Evolutionary conservation across 2,797 vertebrate species (phyloP).

Genomic region (Spinus pinus): DNA sequence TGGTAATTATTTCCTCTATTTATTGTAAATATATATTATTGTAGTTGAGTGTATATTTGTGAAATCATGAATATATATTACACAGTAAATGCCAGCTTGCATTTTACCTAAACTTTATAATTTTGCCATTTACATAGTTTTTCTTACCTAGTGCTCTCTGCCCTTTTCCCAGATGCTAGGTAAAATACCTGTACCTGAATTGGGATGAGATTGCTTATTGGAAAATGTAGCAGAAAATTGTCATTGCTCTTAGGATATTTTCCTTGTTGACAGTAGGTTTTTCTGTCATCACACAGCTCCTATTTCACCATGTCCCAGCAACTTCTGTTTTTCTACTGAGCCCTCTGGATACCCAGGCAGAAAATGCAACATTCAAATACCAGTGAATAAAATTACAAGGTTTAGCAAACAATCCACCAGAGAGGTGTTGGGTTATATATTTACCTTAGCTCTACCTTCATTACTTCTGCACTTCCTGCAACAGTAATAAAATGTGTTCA

Average conservation of each 20-base stretch:
- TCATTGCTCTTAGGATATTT: not conserved
- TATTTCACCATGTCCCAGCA: not conserved
- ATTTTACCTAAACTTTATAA: not conserved
- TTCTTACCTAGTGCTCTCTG: not conserved
- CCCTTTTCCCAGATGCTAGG: not conserved
- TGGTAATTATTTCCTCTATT: not conserved
- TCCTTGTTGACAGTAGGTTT: not conserved
- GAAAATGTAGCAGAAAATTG: slow-evolving; percentile 15
- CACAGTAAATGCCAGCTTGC: not conserved
- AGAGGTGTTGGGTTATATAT: slow-evolving; percentile 18
- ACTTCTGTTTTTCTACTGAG: not conserved
- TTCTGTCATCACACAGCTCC: not conserved
- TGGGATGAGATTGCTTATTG: not conserved
- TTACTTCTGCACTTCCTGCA: slow-evolving; percentile 51
- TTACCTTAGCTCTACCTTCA: slow-evolving; percentile 46
- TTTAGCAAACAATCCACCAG: slow-evolving; percentile 56
- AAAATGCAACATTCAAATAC: slow-evolving; percentile 35
- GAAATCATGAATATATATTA: not conserved
- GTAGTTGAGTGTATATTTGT: not conserved
- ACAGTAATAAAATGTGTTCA: slow-evolving; percentile 50
- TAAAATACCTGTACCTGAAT: not conserved
- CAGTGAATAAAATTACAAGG: slow-evolving; percentile 22
- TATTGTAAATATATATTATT: not conserved
- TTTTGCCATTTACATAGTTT: not conserved
- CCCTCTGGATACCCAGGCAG: not conserved